These are phyloP conservation scores for Trichopria drosophilae DNA, from an alignment of 2,888 invertebrate species.

Conservation along the genomic window DNA sequence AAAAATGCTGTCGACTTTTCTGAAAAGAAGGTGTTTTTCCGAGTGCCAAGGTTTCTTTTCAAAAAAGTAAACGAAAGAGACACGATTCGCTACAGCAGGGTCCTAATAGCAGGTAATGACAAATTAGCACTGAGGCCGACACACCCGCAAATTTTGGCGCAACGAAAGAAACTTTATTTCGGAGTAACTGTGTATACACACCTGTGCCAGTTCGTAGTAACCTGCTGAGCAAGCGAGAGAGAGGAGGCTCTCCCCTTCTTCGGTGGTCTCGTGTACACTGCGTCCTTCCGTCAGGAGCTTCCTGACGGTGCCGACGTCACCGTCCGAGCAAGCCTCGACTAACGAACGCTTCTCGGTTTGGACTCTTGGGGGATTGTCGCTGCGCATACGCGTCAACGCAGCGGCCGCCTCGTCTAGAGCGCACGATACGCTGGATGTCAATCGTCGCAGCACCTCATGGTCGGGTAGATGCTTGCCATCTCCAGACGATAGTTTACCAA, in stretches of 20 bases:
- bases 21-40: too few relatives aligned
- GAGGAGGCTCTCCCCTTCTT: slow-evolving; percentile 94
- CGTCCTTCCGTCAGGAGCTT: slow-evolving; percentile 91
- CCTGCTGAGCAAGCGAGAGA: slow-evolving; percentile 97
- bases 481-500: slow-evolving; percentile 77
- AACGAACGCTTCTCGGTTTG: slow-evolving; percentile 72
- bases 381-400: slow-evolving; percentile 93
- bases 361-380: slow-evolving; percentile 75
- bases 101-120: too few relatives aligned
- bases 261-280: slow-evolving; percentile 93
- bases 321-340: slow-evolving; percentile 92
- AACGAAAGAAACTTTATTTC: too few relatives aligned
- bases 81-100: too few relatives aligned
- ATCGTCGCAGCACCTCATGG: slow-evolving; percentile 82
- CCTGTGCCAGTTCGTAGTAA: slow-evolving; percentile 96
- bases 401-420: slow-evolving; percentile 97
- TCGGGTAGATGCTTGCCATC: slow-evolving; percentile 85
- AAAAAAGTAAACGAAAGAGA: too few relatives aligned
- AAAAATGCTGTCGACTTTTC: too few relatives aligned
- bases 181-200: too few relatives aligned
- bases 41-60: too few relatives aligned
- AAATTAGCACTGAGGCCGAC: too few relatives aligned
- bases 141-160: too few relatives aligned
- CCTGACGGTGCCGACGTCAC: slow-evolving; percentile 90
- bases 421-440: slow-evolving; percentile 88